Evolutionary conservation across 2,797 vertebrate species (phyloP), one percentile per base, ranked within the genome.

Genomic region (Carcharodon carcharias): DNA sequence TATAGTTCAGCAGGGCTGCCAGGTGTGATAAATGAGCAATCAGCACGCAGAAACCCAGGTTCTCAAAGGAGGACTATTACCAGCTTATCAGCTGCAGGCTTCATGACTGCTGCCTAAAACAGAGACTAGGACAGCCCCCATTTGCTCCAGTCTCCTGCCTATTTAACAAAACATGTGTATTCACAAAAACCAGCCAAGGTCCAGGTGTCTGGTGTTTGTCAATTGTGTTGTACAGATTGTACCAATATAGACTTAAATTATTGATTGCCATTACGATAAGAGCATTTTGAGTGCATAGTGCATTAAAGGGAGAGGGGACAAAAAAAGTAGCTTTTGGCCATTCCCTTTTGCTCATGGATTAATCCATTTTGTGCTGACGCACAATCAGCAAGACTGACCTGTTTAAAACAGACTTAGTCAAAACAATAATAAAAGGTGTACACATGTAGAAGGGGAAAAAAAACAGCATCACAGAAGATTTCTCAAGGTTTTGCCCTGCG

Each of bases 1-100:
- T 99, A 99, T 99, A 98, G 99, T 99, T 99, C 98, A 98, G 98
- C 98, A 98, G 98, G 98, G 98, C 99, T 99, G 99, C 99, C 99
- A 99, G 99, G 99, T 99, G 99, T 99, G 99, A 99, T 99, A 99
- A 99, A 99, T 99, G 99, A 99, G 98, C 99, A 99, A 99, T 99
- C 99, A 99, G 99, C 98, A 97, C 98, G 97, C 98, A 97, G 98
- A 98, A 99, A 98, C 98, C 98, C 98, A 97, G 97, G 98, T 98
- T 98, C 99, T 99, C 99, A 99, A 99, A 99, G 99, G 98, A 99
- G 99, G 98, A 98, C 99, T 99, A 99, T 99, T 99, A 99, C 98
- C 98, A 99, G 97, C 98, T 99, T 99, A 99, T 99, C 99, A 99
- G 99, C 98, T 98, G 98, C 98, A 98, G 98, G 98, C 98, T 96